These are phyloP conservation scores for Entomobrya proxima DNA, from an alignment of 2,888 invertebrate species.

Conservation along the genomic window DNA sequence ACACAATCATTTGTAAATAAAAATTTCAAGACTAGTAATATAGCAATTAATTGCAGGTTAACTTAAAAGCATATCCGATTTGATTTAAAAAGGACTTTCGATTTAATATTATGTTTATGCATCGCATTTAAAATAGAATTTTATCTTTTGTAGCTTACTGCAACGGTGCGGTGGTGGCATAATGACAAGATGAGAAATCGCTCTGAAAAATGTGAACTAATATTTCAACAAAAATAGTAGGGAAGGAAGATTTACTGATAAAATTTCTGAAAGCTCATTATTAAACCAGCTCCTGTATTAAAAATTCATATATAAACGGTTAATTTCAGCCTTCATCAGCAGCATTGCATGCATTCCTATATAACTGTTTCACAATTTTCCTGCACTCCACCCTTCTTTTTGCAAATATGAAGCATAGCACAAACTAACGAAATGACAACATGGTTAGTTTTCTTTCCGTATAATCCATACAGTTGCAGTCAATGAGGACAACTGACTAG, in stretches of 20 bases:
- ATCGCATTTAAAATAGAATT: neutral
- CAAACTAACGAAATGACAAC: conserved; percentile 14
- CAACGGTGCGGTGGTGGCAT: neutral
- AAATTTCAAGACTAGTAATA: conserved; percentile 5
- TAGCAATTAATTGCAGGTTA: neutral
- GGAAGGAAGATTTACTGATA: conserved; percentile 27
- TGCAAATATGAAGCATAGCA: conserved; percentile 26
- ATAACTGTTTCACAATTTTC: neutral
- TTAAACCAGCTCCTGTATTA: conserved; percentile 57
- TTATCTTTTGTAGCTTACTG: neutral
- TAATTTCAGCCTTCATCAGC: conserved; percentile 53
- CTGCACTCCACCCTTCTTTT: neutral
- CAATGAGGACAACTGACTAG: conserved; percentile 63
- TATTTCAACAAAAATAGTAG: no score
- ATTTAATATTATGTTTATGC: neutral
- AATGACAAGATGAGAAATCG: neutral
- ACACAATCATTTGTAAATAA: conserved; percentile 1
- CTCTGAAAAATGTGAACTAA: neutral
- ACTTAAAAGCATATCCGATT: neutral
- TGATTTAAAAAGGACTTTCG: neutral
- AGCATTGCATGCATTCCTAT: conserved; percentile 29
- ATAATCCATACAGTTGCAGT: conserved; percentile 59
- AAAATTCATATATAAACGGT: conserved; percentile 34
- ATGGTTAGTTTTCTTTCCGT: neutral
- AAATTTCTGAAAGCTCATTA: conserved; percentile 60